Evolutionary conservation across 2,888 invertebrate species (phyloP).

Genomic region (Phengaris alcon): DNA sequence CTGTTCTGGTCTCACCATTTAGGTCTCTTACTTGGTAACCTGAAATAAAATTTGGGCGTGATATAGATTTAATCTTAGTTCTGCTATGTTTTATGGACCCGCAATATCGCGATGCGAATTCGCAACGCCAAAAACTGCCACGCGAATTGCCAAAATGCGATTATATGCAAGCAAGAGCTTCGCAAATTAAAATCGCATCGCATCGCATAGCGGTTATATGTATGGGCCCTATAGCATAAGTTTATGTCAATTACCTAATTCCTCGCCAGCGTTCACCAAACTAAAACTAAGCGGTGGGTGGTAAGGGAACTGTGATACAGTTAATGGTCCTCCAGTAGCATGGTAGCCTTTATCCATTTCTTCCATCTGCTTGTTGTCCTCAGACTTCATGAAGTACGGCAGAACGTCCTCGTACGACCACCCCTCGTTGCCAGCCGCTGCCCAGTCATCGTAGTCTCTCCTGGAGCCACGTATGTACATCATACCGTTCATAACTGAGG

Average conservation of each 20-base stretch:
- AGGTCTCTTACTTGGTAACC: constrained; percentile 88
- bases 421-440: constrained; percentile 89
- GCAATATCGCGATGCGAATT: too few relatives aligned
- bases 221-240: too few relatives aligned
- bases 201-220: too few relatives aligned
- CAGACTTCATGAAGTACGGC: constrained; percentile 93
- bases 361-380: constrained; percentile 85
- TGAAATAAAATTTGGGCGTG: constrained; percentile 44
- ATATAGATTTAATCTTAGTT: too few relatives aligned
- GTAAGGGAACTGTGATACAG: constrained; percentile 90
- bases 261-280: constrained; percentile 87
- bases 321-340: constrained; percentile 86
- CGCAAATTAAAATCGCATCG: too few relatives aligned
- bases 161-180: too few relatives aligned
- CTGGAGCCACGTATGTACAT: constrained; percentile 95
- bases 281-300: constrained; percentile 90
- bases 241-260: constrained; percentile 78
- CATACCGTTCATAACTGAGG: constrained; percentile 97
- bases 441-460: constrained; percentile 93
- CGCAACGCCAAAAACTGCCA: too few relatives aligned
- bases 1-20: constrained; percentile 89
- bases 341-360: constrained; percentile 88
- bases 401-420: constrained; percentile 94
- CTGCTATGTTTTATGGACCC: too few relatives aligned
- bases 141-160: too few relatives aligned